Conservation (phyloP, 2,888 invertebrate species). For the Griposia aprilina region DNA sequence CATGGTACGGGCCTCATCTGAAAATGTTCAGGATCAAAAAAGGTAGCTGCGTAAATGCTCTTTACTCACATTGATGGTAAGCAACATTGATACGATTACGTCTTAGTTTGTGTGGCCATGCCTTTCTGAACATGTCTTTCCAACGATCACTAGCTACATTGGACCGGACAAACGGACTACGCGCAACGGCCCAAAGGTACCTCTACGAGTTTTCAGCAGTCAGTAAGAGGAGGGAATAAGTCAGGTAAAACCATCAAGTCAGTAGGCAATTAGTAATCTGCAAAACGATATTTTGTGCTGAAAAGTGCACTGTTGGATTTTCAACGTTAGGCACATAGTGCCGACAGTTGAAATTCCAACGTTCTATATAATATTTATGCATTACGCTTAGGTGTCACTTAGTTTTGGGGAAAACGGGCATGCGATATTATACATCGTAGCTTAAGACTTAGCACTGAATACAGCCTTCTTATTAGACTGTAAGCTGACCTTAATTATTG, state of each 20-base stretch:
- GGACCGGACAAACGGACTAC: neutral
- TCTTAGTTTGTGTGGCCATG: neutral
- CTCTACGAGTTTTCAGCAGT: too few relatives aligned
- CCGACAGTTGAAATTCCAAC: too few relatives aligned
- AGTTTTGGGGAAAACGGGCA: neutral
- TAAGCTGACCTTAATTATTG: neutral
- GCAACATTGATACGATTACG: neutral
- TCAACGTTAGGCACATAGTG: too few relatives aligned
- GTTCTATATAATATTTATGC: neutral
- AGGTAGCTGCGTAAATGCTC: too few relatives aligned
- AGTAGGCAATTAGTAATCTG: too few relatives aligned
- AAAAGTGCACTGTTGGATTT: too few relatives aligned
- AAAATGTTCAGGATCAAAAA: too few relatives aligned
- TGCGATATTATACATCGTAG: neutral
- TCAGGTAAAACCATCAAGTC: too few relatives aligned
- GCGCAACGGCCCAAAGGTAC: neutral
- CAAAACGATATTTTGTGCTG: too few relatives aligned
- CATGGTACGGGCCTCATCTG: too few relatives aligned
- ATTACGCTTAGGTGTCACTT: neutral
- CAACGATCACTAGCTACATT: neutral
- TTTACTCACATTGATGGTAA: neutral
- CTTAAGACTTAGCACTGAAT: neutral
- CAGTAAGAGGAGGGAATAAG: too few relatives aligned
- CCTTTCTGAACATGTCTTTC: neutral
- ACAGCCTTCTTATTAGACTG: neutral